Evolutionary conservation across 1,140 invertebrate genomes (phyloP), one percentile per base, ranked within the genome.

Genomic region (Pachyrhynchus sulphureomaculatus): DNA sequence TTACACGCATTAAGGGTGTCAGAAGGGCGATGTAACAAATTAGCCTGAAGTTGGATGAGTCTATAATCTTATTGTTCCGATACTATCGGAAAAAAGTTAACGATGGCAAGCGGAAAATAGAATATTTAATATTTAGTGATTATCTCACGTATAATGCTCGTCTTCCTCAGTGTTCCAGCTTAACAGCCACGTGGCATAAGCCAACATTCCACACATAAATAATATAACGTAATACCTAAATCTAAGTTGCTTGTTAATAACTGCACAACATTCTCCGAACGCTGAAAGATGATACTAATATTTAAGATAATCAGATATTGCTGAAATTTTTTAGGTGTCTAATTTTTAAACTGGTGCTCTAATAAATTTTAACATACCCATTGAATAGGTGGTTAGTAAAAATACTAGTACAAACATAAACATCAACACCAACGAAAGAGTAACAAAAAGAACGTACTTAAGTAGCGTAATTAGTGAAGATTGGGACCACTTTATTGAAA

Each of bases 1-100:
- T 70, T 70, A 70, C 56, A 62, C 15, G 60, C 32, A 63, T 65
- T 68, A 68, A 68, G 59, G 48, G 57, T 52, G 48, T 33, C 57
- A 34, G 49, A 42, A 45, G 57, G 57, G 57, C 48, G 41, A 33
- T 23, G 49, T 52, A 52, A 41, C 54, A 45, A 57, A 59, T 49
- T 48, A 45, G 29, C 44, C 24, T 33, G 17, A 51, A 60, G 47
- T 52, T 42, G 48, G 47, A 60, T 60, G 12, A 53, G 49, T 53
- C 24, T 51, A 26, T 59, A 60, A 60, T 60, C 34, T 52, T 26
- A 34, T 60, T 60, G 52, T 42, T 41, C 36, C 17, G 24, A 9
- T 24, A 42, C 20, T 37, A 29, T 29, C 26, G 8, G 8, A 17
- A 15, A 48, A 32, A 49, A 59, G 20, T 24, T 49, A 24, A 41